Evolutionary conservation across 2,797 vertebrate species (phyloP).

Genomic region (Pseudomugil gertrudae): DNA sequence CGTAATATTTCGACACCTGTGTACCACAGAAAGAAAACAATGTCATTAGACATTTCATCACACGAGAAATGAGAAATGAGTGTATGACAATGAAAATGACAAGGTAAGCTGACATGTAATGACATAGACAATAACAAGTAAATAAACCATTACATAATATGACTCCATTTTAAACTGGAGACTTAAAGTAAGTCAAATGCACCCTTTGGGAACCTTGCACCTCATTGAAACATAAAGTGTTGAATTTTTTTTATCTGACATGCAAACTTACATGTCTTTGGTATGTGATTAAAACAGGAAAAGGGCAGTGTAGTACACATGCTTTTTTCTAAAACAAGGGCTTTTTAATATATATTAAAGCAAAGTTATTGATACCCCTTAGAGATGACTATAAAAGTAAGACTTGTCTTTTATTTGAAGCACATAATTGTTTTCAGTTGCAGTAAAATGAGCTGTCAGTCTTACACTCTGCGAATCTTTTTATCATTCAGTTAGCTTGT

Average conservation of each 20-base stretch:
- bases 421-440: background rate
- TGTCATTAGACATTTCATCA: slow-evolving; percentile 81
- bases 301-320: background rate
- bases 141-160: slow-evolving; percentile 9
- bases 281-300: background rate
- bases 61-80: slow-evolving; percentile 55
- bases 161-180: background rate
- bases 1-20: slow-evolving; percentile 98
- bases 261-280: background rate
- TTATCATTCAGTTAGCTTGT: background rate
- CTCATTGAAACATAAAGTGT: background rate
- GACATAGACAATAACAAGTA: slow-evolving; percentile 1
- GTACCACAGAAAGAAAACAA: slow-evolving; percentile 78
- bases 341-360: background rate
- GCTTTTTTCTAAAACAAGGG: background rate
- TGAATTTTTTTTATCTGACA: background rate
- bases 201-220: background rate
- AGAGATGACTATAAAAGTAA: background rate
- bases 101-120: slow-evolving; percentile 12
- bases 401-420: background rate
- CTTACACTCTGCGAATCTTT: too few relatives aligned
- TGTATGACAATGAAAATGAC: too few relatives aligned
- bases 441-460: background rate
- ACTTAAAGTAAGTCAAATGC: background rate
- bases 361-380: slow-evolving; percentile 1